Percentiles rank a stretch among this genome's conserved stretches.
Evolutionary conservation across 2,797 vertebrate species (phyloP).

Genomic region (Spondyliosoma cantharus): DNA sequence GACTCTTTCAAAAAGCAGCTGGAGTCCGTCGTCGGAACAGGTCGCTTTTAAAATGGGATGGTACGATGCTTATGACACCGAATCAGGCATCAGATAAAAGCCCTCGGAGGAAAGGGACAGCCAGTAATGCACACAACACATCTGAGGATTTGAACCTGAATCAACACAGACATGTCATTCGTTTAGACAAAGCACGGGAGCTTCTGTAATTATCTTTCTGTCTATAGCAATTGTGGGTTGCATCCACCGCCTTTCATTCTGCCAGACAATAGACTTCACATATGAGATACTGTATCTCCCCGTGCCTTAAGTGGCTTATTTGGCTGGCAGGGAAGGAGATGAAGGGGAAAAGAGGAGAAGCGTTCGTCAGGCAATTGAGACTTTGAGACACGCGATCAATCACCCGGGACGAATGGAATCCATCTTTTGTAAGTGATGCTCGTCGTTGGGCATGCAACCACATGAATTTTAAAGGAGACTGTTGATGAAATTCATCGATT

Average conservation of each 20-base stretch:
- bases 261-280: slow-evolving; percentile 64
- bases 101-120: slow-evolving; percentile 27
- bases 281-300: slow-evolving; percentile 62
- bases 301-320: slow-evolving; percentile 66
- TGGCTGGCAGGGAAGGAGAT: slow-evolving; percentile 54
- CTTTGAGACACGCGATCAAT: slow-evolving; percentile 62
- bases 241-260: slow-evolving; percentile 55
- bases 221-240: slow-evolving; percentile 68
- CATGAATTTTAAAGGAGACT: slow-evolving; percentile 16
- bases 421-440: slow-evolving; percentile 39
- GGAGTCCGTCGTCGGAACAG: slow-evolving; percentile 5
- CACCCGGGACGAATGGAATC: slow-evolving; percentile 51
- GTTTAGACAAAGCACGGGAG: slow-evolving; percentile 57
- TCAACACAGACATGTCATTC: slow-evolving; percentile 67
- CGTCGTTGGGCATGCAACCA: slow-evolving; percentile 18
- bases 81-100: slow-evolving; percentile 53
- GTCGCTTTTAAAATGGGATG: slow-evolving; percentile 16
- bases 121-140: slow-evolving; percentile 36
- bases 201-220: slow-evolving; percentile 73
- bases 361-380: slow-evolving; percentile 56
- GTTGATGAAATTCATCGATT: slow-evolving; percentile 16
- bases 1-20: slow-evolving; percentile 18
- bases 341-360: slow-evolving; percentile 47
- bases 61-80: slow-evolving; percentile 44
- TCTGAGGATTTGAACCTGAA: slow-evolving; percentile 61